Percentiles rank a stretch among this genome's conserved stretches.
These are phyloP conservation scores for Champsocephalus esox DNA, from an alignment of 2,797 vertebrate genomes.

Conservation along the genomic window DNA sequence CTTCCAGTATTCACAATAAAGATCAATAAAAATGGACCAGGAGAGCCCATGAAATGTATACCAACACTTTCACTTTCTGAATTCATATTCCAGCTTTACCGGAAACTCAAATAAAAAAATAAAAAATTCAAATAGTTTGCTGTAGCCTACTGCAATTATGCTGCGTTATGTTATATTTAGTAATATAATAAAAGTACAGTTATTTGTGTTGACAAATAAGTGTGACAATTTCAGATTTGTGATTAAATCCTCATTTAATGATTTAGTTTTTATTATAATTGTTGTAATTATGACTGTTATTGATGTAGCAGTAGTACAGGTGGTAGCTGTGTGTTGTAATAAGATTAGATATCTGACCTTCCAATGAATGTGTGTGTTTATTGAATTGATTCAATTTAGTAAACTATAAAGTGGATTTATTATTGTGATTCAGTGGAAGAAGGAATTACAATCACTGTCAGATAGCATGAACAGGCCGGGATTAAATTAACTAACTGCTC, in stretches of 20 bases:
- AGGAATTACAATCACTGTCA: conserved; percentile 43
- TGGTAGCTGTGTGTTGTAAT: conserved; percentile 10
- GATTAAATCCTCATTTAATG: conserved; percentile 1
- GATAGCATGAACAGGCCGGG: conserved; percentile 40
- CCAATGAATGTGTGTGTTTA: conserved; percentile 46
- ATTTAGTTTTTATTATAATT: background rate
- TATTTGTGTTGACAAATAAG: background rate
- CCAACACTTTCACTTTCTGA: too few relatives aligned
- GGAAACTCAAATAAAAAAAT: too few relatives aligned
- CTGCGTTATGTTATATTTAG: too few relatives aligned
- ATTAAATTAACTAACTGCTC: conserved; percentile 59
- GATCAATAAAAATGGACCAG: too few relatives aligned
- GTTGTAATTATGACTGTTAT: conserved; percentile 1
- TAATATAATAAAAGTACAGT: too few relatives aligned
- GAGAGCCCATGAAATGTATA: too few relatives aligned
- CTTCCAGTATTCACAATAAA: too few relatives aligned
- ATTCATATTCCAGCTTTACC: too few relatives aligned
- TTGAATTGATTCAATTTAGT: conserved; percentile 35
- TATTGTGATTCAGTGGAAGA: conserved; percentile 42
- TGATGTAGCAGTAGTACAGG: background rate
- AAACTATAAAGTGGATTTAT: conserved; percentile 58
- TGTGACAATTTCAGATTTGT: background rate
- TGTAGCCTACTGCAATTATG: too few relatives aligned
- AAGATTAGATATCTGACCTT: conserved; percentile 49
- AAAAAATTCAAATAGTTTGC: too few relatives aligned